These are phyloP conservation scores for Harmothoe impar DNA, from an alignment of 2,888 invertebrate species.

Conservation along the genomic window DNA sequence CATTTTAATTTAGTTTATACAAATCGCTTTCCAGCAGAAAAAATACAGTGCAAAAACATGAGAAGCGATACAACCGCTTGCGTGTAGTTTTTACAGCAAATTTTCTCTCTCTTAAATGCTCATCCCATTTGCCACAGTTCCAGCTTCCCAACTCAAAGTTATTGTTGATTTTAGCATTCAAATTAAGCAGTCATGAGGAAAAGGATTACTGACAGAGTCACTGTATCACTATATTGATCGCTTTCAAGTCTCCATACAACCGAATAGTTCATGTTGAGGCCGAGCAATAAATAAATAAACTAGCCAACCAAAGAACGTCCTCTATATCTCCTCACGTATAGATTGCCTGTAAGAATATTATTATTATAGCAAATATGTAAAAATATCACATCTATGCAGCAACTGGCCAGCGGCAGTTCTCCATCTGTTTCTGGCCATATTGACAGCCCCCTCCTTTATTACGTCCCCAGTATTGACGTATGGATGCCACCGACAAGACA, in stretches of 20 bases:
- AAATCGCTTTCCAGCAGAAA: too few species aligned
- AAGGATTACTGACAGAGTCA: background rate
- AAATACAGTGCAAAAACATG: too few species aligned
- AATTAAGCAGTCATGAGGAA: background rate
- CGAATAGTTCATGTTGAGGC: background rate
- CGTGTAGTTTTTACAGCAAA: too few species aligned
- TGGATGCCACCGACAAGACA: too few species aligned
- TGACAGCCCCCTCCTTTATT: too few species aligned
- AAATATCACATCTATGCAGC: conserved; percentile 57
- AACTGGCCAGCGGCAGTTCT: background rate
- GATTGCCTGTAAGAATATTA: conserved; percentile 22
- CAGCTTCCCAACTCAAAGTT: background rate
- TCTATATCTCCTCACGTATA: background rate
- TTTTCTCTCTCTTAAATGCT: too few species aligned
- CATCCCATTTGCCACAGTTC: too few species aligned
- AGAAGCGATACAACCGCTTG: too few species aligned
- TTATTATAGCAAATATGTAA: conserved; percentile 49
- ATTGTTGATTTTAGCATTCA: background rate
- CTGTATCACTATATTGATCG: conserved; percentile 9
- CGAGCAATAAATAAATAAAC: conserved; percentile 8
- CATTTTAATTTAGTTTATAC: too few species aligned
- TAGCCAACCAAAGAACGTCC: conserved; percentile 7
- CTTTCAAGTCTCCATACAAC: conserved; percentile 2
- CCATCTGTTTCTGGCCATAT: too few species aligned
- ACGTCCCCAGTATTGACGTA: too few species aligned